phyloP scores from a whole-genome alignment of 2,797 vertebrate species.

The Adrianichthys oophorus region DNA sequence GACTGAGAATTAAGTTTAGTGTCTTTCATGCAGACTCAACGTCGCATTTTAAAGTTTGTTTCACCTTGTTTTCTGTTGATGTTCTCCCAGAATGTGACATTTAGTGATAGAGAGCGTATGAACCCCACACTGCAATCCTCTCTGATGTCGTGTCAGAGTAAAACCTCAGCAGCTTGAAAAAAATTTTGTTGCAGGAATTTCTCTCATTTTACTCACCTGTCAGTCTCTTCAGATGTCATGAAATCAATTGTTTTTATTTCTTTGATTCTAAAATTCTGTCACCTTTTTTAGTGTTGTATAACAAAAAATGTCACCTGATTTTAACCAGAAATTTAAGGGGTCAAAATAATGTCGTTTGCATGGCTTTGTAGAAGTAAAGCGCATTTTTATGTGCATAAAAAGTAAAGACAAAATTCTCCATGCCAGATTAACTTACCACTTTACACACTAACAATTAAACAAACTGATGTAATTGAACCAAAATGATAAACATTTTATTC shows the following conservation, averaged over 20 bases:
- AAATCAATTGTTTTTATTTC: slow-evolving; percentile 13
- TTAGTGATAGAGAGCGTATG: slow-evolving; percentile 20
- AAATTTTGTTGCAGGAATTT: slow-evolving; percentile 51
- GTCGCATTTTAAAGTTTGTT: slow-evolving; percentile 2
- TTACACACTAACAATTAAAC: too few species aligned
- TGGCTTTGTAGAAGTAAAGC: too few species aligned
- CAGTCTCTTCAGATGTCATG: slow-evolving; percentile 27
- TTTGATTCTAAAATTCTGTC: not conserved
- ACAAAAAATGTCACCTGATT: too few species aligned
- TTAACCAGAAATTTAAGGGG: too few species aligned
- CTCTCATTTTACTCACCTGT: slow-evolving; percentile 42
- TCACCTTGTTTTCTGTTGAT: slow-evolving; percentile 1
- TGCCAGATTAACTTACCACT: too few species aligned
- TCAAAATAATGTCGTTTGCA: too few species aligned
- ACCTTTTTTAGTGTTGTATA: too few species aligned
- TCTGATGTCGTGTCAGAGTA: slow-evolving; percentile 49
- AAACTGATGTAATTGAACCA: too few species aligned
- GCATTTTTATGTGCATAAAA: too few species aligned
- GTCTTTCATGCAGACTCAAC: slow-evolving; percentile 17
- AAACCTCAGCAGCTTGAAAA: slow-evolving; percentile 44
- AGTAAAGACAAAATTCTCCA: too few species aligned
- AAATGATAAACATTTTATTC: too few species aligned
- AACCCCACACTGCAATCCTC: slow-evolving; percentile 31
- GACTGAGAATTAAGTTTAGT: slow-evolving; percentile 28
- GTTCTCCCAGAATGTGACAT: slow-evolving; percentile 12